Evolutionary conservation across 2,888 invertebrate genomes (phyloP), one percentile per base, ranked within the genome.

Genomic region (Acanthacorydalis orientalis): DNA sequence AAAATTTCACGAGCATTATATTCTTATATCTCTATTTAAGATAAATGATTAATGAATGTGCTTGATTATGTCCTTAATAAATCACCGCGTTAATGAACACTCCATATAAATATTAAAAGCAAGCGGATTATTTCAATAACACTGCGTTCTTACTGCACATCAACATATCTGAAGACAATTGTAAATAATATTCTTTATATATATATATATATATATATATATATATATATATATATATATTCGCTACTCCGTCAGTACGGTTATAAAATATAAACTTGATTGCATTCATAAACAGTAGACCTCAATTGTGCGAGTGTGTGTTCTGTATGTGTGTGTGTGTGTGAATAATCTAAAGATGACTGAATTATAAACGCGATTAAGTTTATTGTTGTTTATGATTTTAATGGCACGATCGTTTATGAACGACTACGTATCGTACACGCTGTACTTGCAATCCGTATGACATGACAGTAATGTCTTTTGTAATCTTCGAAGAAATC

Each of bases 121-220:
- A 4, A 23, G 23, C 23, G 23, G 23, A 23, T 23, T 23, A 23
- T 23, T 23, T 23, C 23, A 23, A 23, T 23, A 23, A 23, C 23
- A 23, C 23, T 23, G 6, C 23, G 23, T 23, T 23, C 23, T 23
- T 6, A n/a, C 23, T 23, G 23, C 23, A 23, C 23, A 23, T 23
- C 23, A 23, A 4, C 23, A 23, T 23, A 23, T 6, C 23, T 23
- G 23, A 23, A 23, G 23, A 23, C 23, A 23, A 23, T 23, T 23
- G 23, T 23, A 23, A 23, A 23, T 23, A n/a, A n/a, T n/a, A n/a
- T n/a, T 23, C 2, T 23, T 23, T 23, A 23, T 23, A 23, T 40
- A 40, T 14, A 40, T 40, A 40, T 40, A 40, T 40, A 40, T 12
- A 40, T 14, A 40, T 40, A 40, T 40, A 40, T 40, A 40, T 40